Evolutionary conservation across 2,797 vertebrate genomes (phyloP).

Genomic region (Argya squamiceps): DNA sequence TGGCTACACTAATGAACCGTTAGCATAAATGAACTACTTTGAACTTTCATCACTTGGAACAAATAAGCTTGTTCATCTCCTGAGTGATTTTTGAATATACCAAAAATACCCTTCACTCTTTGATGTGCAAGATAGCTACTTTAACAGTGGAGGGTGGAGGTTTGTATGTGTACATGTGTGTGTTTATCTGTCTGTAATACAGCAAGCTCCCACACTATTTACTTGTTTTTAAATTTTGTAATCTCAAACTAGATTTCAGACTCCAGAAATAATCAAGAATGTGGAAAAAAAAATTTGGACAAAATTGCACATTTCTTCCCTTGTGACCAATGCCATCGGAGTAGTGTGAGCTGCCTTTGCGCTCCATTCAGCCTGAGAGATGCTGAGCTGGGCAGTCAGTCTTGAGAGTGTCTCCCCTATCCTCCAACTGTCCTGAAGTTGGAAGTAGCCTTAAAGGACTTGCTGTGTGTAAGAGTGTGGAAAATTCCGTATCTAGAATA

Average conservation of each 20-base stretch:
- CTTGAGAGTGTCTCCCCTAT: not conserved
- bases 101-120: not conserved
- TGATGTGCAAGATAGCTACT: conserved; percentile 6
- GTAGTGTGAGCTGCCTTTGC: not conserved
- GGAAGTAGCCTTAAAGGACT: not conserved
- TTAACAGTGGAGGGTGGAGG: not conserved
- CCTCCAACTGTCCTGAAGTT: not conserved
- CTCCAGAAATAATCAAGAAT: not conserved
- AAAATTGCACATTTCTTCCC: not conserved
- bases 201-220: not conserved
- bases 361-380: not conserved
- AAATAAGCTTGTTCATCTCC: conserved; percentile 10
- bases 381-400: not conserved
- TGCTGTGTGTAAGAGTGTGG: not conserved
- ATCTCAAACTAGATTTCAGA: not conserved
- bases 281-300: not conserved
- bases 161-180: fast-evolving
- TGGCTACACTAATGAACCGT: conserved; percentile 28
- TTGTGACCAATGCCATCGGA: not conserved
- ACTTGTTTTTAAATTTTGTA: not conserved
- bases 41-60: conserved; percentile 34
- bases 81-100: conserved; percentile 13
- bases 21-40: conserved; percentile 31
- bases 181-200: not conserved
- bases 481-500: not conserved